phyloP scores from a whole-genome alignment of 2,888 invertebrate genomes.

The Sabatieria punctata region DNA sequence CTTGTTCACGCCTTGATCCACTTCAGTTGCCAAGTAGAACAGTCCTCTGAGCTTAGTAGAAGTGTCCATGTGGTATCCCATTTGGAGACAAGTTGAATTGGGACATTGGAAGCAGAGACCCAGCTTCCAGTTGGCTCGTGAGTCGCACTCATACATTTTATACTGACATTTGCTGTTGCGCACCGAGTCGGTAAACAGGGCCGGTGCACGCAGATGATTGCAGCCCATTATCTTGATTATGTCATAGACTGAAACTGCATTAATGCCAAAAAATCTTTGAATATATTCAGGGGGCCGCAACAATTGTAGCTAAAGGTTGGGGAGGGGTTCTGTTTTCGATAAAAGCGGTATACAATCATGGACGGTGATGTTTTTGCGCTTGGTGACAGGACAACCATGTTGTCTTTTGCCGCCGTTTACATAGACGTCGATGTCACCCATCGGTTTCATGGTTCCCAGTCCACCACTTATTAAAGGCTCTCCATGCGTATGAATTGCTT shows the following conservation, averaged over 20 bases:
- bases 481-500: slow-evolving; percentile 27
- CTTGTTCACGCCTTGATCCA: background rate
- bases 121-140: slow-evolving; percentile 58
- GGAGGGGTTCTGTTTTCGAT: no score
- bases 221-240: slow-evolving; percentile 47
- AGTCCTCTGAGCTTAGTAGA: background rate
- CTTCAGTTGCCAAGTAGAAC: background rate
- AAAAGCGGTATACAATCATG: background rate
- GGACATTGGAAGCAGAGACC: slow-evolving; percentile 44
- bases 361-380: background rate
- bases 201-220: slow-evolving; percentile 66
- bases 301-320: no score
- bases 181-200: slow-evolving; percentile 59
- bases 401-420: slow-evolving; percentile 9
- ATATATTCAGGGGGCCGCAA: no score
- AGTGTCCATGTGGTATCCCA: background rate
- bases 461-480: slow-evolving; percentile 8
- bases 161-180: slow-evolving; percentile 54
- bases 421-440: slow-evolving; percentile 10
- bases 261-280: no score
- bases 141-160: slow-evolving; percentile 56
- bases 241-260: background rate
- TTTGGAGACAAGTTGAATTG: background rate
- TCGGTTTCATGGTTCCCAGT: slow-evolving; percentile 8
- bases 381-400: slow-evolving; percentile 6